Evolutionary conservation across 2,888 invertebrate genomes (phyloP).

Genomic region (Steinernema hermaphroditum): DNA sequence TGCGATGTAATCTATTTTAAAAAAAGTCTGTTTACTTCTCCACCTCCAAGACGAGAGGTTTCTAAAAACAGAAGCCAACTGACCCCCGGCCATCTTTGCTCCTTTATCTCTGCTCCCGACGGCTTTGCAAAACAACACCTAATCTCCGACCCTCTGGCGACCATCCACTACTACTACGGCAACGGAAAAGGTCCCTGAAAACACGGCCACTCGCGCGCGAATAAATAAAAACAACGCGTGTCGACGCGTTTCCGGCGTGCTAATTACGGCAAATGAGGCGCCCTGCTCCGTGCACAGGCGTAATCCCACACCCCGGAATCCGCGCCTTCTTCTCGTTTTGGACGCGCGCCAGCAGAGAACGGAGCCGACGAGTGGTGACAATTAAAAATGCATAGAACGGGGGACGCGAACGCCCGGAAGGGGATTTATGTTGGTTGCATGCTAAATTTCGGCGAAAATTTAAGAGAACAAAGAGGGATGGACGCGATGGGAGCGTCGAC

Average conservation of each 20-base stretch:
- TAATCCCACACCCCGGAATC: not conserved
- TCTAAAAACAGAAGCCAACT: too few species aligned
- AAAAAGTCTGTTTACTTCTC: too few species aligned
- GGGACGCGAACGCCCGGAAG: not conserved
- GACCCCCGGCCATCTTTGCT: too few species aligned
- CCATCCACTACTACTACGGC: too few species aligned
- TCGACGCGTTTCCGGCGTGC: not conserved
- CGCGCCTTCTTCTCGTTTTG: not conserved
- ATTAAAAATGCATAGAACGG: slow-evolving; percentile 15
- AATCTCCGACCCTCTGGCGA: too few species aligned
- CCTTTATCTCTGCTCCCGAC: too few species aligned
- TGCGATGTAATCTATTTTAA: too few species aligned
- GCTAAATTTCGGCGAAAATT: not conserved
- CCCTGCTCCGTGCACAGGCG: not conserved
- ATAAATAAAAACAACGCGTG: not conserved
- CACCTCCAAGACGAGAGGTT: too few species aligned
- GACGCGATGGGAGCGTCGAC: not conserved
- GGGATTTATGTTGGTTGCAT: slow-evolving; percentile 6
- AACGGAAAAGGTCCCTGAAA: too few species aligned
- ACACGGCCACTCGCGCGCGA: not conserved
- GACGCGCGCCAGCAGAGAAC: not conserved
- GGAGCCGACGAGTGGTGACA: not conserved
- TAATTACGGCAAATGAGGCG: not conserved
- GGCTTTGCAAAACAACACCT: too few species aligned
- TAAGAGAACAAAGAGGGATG: not conserved